Evolutionary conservation across 2,797 vertebrate genomes (phyloP).

Genomic region (Oreochromis grahami): DNA sequence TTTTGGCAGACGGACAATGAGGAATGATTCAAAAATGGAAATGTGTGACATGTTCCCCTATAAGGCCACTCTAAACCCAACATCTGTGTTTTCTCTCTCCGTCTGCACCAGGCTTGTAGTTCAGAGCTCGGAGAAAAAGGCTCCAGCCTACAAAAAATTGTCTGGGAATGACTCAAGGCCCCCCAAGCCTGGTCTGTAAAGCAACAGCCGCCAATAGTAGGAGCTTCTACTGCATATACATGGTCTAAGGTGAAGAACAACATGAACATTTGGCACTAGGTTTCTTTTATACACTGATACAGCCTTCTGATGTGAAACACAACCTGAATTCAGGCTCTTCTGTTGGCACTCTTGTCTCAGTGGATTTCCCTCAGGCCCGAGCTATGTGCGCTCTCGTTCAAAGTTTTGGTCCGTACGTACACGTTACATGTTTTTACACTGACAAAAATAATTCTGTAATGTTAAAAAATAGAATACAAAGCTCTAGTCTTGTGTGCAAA

Average conservation of each 20-base stretch:
- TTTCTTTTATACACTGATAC: constrained; percentile 56
- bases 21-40: constrained; percentile 71
- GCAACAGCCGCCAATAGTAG: constrained; percentile 62
- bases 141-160: constrained; percentile 36
- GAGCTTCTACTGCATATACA: constrained; percentile 73
- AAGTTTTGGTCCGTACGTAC: constrained; percentile 79
- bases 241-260: constrained; percentile 65
- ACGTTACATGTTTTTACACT: constrained; percentile 71
- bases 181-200: constrained; percentile 53
- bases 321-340: constrained; percentile 16
- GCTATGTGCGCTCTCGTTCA: constrained; percentile 38
- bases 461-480: constrained; percentile 82
- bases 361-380: constrained; percentile 60
- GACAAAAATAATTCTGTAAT: constrained; percentile 81
- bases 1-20: constrained; percentile 70
- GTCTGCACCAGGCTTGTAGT: constrained; percentile 53
- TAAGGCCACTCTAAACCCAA: constrained; percentile 79
- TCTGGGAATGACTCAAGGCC: constrained; percentile 52
- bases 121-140: constrained; percentile 31
- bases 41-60: constrained; percentile 71
- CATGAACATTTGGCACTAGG: constrained; percentile 73
- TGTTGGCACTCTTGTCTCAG: constrained; percentile 54
- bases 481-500: constrained; percentile 82
- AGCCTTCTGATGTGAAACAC: constrained; percentile 26
- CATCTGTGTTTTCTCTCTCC: constrained; percentile 61